A percentile compares a stretch with the other conserved stretches of the same genome.
Conservation (phyloP, 2,797 vertebrate genomes). For the Pelobates cultripes region DNA sequence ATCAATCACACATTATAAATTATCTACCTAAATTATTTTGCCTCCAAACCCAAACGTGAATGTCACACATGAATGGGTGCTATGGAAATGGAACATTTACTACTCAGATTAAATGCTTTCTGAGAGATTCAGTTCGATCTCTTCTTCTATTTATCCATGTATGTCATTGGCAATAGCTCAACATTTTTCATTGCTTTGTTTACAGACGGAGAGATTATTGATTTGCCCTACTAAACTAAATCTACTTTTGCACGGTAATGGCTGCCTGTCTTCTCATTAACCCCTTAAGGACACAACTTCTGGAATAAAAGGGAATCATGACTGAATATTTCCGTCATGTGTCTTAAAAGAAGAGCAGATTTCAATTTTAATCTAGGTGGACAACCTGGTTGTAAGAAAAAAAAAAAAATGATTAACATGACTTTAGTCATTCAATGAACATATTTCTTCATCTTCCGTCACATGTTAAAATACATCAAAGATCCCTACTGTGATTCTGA, state of each 20-base stretch:
- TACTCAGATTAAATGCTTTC: too few relatives aligned
- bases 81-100: too few relatives aligned
- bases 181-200: not conserved
- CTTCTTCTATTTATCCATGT: too few relatives aligned
- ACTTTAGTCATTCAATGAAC: not conserved
- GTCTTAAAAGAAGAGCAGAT: not conserved
- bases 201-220: conserved; percentile 8
- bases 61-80: too few relatives aligned
- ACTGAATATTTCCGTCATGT: too few relatives aligned
- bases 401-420: too few relatives aligned
- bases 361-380: not conserved
- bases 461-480: not conserved
- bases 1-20: too few relatives aligned
- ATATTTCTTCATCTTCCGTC: not conserved
- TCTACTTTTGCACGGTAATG: not conserved
- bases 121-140: too few relatives aligned
- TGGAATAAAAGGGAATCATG: too few relatives aligned
- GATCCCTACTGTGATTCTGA: not conserved
- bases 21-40: too few relatives aligned
- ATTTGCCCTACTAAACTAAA: conserved; percentile 32
- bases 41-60: too few relatives aligned
- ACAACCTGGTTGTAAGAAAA: not conserved
- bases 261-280: not conserved
- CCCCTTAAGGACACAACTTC: too few relatives aligned
- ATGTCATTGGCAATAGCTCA: not conserved